These are phyloP conservation scores for Dolichopus griseipennis DNA, from an alignment of 2,888 invertebrate species.

Conservation along the genomic window DNA sequence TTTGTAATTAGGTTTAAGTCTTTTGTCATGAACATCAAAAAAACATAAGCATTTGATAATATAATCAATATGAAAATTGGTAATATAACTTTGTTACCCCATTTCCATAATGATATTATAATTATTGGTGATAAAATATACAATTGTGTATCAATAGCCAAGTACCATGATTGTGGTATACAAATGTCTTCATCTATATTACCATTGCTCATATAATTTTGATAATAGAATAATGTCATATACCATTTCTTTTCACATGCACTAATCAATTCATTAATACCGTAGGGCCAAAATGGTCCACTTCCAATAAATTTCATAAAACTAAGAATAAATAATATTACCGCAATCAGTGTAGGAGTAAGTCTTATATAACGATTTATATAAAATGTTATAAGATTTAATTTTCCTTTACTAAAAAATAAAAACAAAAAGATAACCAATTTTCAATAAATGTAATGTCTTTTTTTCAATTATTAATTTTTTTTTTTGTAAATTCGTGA, in stretches of 20 bases:
- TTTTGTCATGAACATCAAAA: slow-evolving; percentile 35
- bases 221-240: slow-evolving; percentile 34
- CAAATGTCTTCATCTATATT: slow-evolving; percentile 35
- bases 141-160: slow-evolving; percentile 52
- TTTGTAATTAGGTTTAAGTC: slow-evolving; percentile 35
- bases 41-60: slow-evolving; percentile 36
- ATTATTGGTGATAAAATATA: slow-evolving; percentile 50
- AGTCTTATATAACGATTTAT: slow-evolving; percentile 34
- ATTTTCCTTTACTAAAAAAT: slow-evolving; percentile 18
- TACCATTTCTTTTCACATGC: slow-evolving; percentile 36
- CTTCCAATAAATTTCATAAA: slow-evolving; percentile 39
- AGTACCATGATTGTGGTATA: slow-evolving; percentile 50
- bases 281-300: slow-evolving; percentile 41
- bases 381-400: slow-evolving; percentile 23
- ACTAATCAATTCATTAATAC: slow-evolving; percentile 20
- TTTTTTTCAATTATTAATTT: too few species aligned
- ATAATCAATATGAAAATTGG: slow-evolving; percentile 33
- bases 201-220: slow-evolving; percentile 29
- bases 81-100: slow-evolving; percentile 38
- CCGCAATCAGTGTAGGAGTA: slow-evolving; percentile 43
- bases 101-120: slow-evolving; percentile 45
- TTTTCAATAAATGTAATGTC: too few species aligned
- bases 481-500: too few species aligned
- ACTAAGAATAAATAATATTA: slow-evolving; percentile 41
- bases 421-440: background rate